Base-by-base conservation (phyloP, 1,140 invertebrate species). In the Ladona fulva region DNA sequence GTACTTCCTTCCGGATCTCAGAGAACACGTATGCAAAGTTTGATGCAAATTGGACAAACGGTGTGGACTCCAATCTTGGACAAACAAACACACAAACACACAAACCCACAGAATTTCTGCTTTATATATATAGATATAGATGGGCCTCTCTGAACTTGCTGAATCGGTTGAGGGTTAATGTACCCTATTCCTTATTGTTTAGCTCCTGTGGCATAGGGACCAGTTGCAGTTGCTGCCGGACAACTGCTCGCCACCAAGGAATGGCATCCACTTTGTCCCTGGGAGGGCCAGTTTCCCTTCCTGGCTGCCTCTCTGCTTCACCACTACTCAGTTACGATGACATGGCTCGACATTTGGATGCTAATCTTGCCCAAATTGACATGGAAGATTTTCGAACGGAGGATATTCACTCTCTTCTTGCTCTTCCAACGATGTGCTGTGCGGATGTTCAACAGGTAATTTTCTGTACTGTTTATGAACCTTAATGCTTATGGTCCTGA, bases 321-420 rank as follows among this genome's bases (percentile, higher is more conserved):
- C 52, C 52, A 66, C 14, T 66, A 22, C 52, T 66, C 52, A 66
- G 52, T 22, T 96, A 96, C 83, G 94, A 96, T 83, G 94, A 94
- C 82, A 85, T 96, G 79, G 91, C 94, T 59, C 90, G 93, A 82
- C 94, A 96, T 84, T 87, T 96, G 83, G 95, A 97, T 86, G 94
- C 94, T 77, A 96, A 96, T 85, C 88, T 97, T 80, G 95, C 95
- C 25, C 94, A 97, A 86, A 95, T 95, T 42, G 95, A 97, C 84
- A 97, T 97, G 92, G 95, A 97, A 85, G 94, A 94, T 83, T 97
- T 96, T 86, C 90, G 91, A 79, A 94, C 93, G 11, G 92, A 96
- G 85, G 95, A 97, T 83, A 97, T 97, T 82, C 93, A 95, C 82
- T 93, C 92, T 78, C 87, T 96, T 81, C 88, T 95, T 74, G 92